Evolutionary conservation across 2,888 invertebrate genomes (phyloP).

Genomic region (Thecophora atra): DNA sequence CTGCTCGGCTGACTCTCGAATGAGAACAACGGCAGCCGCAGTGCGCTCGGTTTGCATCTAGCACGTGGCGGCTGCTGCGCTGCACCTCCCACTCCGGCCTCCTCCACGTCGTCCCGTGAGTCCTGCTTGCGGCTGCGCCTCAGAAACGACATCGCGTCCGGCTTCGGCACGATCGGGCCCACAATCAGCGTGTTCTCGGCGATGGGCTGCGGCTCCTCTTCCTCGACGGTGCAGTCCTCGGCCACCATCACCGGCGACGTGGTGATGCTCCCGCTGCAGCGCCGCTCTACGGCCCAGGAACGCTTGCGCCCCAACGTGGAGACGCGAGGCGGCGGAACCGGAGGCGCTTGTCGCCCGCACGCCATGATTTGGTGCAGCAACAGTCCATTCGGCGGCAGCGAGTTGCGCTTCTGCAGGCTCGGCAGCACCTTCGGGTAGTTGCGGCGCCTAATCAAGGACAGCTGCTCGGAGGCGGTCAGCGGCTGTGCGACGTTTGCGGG

Average conservation of each 20-base stretch:
- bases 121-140: slow-evolving; percentile 1
- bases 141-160: slow-evolving; percentile 43
- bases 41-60: slow-evolving; percentile 29
- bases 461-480: slow-evolving; percentile 75
- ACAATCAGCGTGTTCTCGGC: slow-evolving; percentile 69
- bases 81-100: background rate
- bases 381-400: slow-evolving; percentile 70
- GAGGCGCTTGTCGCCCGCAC: slow-evolving; percentile 67
- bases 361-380: slow-evolving; percentile 47
- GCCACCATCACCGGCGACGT: slow-evolving; percentile 67
- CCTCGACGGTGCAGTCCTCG: slow-evolving; percentile 63
- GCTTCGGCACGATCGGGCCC: slow-evolving; percentile 68
- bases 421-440: slow-evolving; percentile 88
- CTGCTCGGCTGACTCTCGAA: background rate
- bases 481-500: slow-evolving; percentile 50
- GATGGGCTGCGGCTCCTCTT: slow-evolving; percentile 67
- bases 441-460: slow-evolving; percentile 77
- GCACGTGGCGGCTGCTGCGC: slow-evolving; percentile 38
- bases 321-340: slow-evolving; percentile 79
- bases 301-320: slow-evolving; percentile 71
- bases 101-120: background rate
- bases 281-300: slow-evolving; percentile 50
- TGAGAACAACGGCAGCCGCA: slow-evolving; percentile 34
- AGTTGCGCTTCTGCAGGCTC: slow-evolving; percentile 72
- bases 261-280: slow-evolving; percentile 64